Percentiles rank a stretch among this genome's conserved stretches.
Evolutionary conservation across 2,888 invertebrate genomes (phyloP).

Genomic region (Epistrophella euchroma): DNA sequence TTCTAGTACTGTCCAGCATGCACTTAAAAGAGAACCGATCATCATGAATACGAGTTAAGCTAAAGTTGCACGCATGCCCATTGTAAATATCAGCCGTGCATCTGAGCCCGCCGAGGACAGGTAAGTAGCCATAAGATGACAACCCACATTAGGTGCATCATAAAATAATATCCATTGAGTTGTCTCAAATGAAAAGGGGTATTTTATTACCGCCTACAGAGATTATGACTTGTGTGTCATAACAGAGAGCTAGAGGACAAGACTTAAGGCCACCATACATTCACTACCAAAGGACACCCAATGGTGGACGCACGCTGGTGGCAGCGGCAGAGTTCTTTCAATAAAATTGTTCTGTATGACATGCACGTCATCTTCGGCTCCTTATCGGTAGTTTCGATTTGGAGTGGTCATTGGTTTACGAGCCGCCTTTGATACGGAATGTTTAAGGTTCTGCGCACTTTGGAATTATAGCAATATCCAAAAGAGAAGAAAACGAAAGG

Average conservation of each 20-base stretch:
- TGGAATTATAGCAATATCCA: not conserved
- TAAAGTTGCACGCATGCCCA: constrained; percentile 25
- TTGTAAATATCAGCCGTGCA: constrained; percentile 13
- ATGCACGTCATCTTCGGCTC: constrained; percentile 64
- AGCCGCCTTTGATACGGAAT: constrained; percentile 67
- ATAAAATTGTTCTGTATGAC: constrained; percentile 68
- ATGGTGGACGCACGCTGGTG: not conserved
- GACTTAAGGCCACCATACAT: constrained; percentile 20
- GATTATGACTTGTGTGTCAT: constrained; percentile 67
- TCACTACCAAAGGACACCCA: constrained; percentile 20
- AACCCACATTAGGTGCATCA: constrained; percentile 69
- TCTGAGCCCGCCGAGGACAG: constrained; percentile 2
- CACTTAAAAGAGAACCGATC: constrained; percentile 54
- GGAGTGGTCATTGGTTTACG: constrained; percentile 60
- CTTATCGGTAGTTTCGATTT: constrained; percentile 57
- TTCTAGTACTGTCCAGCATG: not conserved
- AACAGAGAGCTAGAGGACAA: constrained; percentile 29
- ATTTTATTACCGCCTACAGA: constrained; percentile 68
- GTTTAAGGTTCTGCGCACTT: not conserved
- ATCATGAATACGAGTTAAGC: constrained; percentile 6
- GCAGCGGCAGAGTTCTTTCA: constrained; percentile 38
- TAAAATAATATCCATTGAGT: constrained; percentile 72
- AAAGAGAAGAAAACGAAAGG: constrained; percentile 45
- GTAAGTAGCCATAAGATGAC: constrained; percentile 59
- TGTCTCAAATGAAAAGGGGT: constrained; percentile 63